Conservation (phyloP, 2,113 vertebrate genomes). For the Tyto alba region DNA sequence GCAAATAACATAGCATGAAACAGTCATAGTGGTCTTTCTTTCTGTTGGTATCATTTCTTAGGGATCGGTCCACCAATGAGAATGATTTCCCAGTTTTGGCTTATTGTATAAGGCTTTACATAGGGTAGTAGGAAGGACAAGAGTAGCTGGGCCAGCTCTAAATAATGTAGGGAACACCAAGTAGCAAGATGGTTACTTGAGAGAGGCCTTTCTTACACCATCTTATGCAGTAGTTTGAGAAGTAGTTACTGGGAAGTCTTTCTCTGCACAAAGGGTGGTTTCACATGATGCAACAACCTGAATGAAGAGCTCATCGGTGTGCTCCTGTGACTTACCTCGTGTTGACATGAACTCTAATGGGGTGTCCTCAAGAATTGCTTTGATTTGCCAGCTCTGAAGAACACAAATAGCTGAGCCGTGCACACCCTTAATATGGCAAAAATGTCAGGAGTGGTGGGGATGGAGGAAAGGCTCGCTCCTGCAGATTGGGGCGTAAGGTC, state of each 20-base stretch:
- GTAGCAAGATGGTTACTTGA: not conserved
- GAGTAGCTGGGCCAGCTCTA: not conserved
- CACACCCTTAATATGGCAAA: not conserved
- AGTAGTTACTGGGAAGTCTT: not conserved
- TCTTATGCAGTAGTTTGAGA: not conserved
- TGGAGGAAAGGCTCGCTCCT: not conserved
- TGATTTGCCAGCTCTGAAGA: not conserved
- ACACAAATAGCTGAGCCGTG: not conserved
- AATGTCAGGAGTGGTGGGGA: not conserved
- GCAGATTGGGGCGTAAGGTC: accelerated
- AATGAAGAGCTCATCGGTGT: not conserved
- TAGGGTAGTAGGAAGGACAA: not conserved
- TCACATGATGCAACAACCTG: not conserved
- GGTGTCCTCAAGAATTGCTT: not conserved
- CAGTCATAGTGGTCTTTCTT: not conserved
- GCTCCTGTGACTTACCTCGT: not conserved
- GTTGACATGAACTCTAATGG: accelerated
- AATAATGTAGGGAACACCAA: not conserved
- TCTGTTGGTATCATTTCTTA: not conserved
- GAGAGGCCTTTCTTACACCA: not conserved
- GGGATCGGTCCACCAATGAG: not conserved
- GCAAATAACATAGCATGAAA: not conserved
- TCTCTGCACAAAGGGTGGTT: not conserved
- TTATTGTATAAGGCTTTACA: not conserved
- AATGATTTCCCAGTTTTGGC: not conserved